Evolutionary conservation across 2,888 invertebrate species (phyloP), one percentile per base, ranked within the genome.

Genomic region (Syrphus vitripennis): DNA sequence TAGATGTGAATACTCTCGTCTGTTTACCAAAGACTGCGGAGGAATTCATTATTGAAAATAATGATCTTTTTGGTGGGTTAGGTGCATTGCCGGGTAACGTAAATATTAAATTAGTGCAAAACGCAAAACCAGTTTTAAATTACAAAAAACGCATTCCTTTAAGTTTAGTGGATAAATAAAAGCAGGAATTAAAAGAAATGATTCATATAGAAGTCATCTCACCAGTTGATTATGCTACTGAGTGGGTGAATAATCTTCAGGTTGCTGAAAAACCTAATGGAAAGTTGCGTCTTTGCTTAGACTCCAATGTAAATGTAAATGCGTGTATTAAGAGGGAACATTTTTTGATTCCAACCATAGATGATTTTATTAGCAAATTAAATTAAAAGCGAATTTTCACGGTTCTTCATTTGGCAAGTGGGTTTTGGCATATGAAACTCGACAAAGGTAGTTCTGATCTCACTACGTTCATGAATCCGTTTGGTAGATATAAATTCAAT

Each of bases 231-330:
- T 87, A 88, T 24, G 75, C 88, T 24, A 88, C 88, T 21, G 88
- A 88, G 26, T 88, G 88, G 88, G 87, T 88, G n/a, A 88, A 88
- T 55, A 88, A 88, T 55, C 76, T 88, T 10, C 88, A 89, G 75
- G 76, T 88, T 26, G 87, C 88, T 9, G 88, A 88, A 50, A 88
- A 89, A 40, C 67, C 88, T 24, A 88, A 88, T 40, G 88, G 87
- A 7, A 63, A 83, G 19, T 57, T 88, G 19, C 79, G 87, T 12
- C 57, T 89, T n/a, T 89, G 88, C 55, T 61, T 89, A 26, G 88
- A 89, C 78, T 88, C 88, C 55, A 89, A 87, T 79, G n/a, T n/a
- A n/a, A n/a, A n/a, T n/a, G n/a, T 89, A 3, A 90, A 90, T 76
- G 59, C 65, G 5, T 83, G 82, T n/a, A 88, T 90, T 59, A 81